A percentile compares a stretch with the other conserved stretches of the same genome.
Evolutionary conservation across 2,888 invertebrate genomes (phyloP).

Genomic region (Tillus elongatus): DNA sequence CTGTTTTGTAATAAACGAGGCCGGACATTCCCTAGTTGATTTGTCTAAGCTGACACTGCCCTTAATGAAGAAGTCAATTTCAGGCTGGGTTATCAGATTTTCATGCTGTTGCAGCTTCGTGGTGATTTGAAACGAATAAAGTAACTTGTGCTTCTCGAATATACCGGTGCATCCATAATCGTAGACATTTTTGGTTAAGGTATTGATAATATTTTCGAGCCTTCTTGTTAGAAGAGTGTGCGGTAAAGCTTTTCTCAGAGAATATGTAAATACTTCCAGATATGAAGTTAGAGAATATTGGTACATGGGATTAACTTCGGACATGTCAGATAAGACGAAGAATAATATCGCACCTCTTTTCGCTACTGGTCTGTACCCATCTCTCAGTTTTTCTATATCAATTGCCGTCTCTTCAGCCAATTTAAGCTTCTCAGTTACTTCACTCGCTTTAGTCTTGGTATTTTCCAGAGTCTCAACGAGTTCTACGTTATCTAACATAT

Average conservation of each 20-base stretch:
- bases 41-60: conserved; percentile 71
- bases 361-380: conserved; percentile 79
- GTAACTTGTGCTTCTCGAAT: conserved; percentile 82
- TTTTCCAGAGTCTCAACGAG: conserved; percentile 78
- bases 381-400: conserved; percentile 75
- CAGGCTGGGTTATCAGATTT: conserved; percentile 52
- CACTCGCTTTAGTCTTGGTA: conserved; percentile 77
- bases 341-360: conserved; percentile 82
- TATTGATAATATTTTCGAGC: conserved; percentile 71
- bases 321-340: conserved; percentile 85
- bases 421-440: conserved; percentile 71
- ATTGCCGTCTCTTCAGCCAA: conserved; percentile 65
- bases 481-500: conserved; percentile 88
- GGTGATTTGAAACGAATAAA: conserved; percentile 87
- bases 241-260: conserved; percentile 72
- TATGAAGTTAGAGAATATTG: conserved; percentile 84
- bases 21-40: conserved; percentile 55
- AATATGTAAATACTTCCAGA: conserved; percentile 72
- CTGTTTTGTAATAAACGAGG: conserved; percentile 61
- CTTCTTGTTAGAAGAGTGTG: conserved; percentile 68
- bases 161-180: conserved; percentile 88
- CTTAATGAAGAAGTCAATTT: conserved; percentile 87
- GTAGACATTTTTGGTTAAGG: conserved; percentile 79
- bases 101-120: conserved; percentile 69
- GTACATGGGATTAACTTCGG: conserved; percentile 82